Percentiles rank a stretch among this genome's conserved stretches.
Conservation (phyloP, 2,888 invertebrate genomes). For the Stenichneumon culpator region DNA sequence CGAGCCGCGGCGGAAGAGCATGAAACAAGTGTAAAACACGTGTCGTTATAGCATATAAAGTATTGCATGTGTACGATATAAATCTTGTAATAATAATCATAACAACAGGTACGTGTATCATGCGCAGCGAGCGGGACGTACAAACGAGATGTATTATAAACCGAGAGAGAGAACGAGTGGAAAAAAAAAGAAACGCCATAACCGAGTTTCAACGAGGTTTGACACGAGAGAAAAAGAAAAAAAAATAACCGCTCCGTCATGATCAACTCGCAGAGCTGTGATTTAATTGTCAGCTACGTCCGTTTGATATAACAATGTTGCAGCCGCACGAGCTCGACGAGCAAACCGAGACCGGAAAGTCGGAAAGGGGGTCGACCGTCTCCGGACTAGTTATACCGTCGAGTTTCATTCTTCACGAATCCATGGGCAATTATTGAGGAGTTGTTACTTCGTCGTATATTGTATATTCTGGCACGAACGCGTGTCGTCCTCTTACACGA, state of each 20-base stretch:
- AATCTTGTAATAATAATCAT: slow-evolving; percentile 34
- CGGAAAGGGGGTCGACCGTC: slow-evolving; percentile 23
- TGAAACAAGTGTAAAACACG: slow-evolving; percentile 76
- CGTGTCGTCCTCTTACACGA: slow-evolving; percentile 74
- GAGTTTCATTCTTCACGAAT: slow-evolving; percentile 63
- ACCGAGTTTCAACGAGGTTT: slow-evolving; percentile 41
- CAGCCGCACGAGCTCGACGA: slow-evolving; percentile 40
- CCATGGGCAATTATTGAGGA: slow-evolving; percentile 79
- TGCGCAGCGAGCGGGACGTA: slow-evolving; percentile 53
- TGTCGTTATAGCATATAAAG: slow-evolving; percentile 40
- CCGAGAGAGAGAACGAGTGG: slow-evolving; percentile 17
- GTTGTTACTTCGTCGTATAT: slow-evolving; percentile 73
- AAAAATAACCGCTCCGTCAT: slow-evolving; percentile 80
- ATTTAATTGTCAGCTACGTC: slow-evolving; percentile 83
- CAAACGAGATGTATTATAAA: slow-evolving; percentile 63
- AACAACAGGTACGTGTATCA: slow-evolving; percentile 48
- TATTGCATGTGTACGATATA: slow-evolving; percentile 30
- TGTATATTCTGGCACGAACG: slow-evolving; percentile 76
- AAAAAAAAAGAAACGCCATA: slow-evolving; percentile 57
- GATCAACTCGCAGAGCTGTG: slow-evolving; percentile 82
- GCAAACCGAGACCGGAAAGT: slow-evolving; percentile 34
- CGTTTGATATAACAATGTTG: slow-evolving; percentile 56
- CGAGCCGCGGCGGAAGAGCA: slow-evolving; percentile 66
- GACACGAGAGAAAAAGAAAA: slow-evolving; percentile 65
- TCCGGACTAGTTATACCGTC: slow-evolving; percentile 10